Percentiles rank a stretch among this genome's conserved stretches.
phyloP scores from a whole-genome alignment of 2,888 invertebrate species.

The Dioctria rufipes region DNA sequence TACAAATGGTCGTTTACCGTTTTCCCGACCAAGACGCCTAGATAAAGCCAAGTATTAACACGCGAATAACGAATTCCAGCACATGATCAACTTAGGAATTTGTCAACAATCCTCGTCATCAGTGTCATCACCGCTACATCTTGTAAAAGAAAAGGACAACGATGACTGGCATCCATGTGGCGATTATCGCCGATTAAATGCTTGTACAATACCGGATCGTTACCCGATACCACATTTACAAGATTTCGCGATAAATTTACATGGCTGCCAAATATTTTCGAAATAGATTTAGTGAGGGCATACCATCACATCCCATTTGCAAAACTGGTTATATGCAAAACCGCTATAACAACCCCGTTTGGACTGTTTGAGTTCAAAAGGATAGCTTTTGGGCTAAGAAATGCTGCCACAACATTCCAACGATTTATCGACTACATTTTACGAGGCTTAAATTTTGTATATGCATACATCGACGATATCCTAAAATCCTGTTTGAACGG shows the following conservation, averaged over 20 bases:
- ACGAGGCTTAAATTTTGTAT: conserved; percentile 59
- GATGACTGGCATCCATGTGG: conserved; percentile 45
- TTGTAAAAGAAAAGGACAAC: conserved; percentile 60
- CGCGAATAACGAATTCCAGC: too few species aligned
- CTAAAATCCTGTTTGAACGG: conserved; percentile 57
- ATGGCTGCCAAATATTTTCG: conserved; percentile 57
- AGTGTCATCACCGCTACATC: too few species aligned
- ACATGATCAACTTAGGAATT: conserved; percentile 56
- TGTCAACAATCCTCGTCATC: conserved; percentile 61
- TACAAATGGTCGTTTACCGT: too few species aligned
- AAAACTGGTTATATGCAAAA: conserved; percentile 64
- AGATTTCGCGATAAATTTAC: conserved; percentile 21
- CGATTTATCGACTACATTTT: conserved; percentile 61
- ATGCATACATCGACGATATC: conserved; percentile 62
- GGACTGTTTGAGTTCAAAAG: conserved; percentile 64
- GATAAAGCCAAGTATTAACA: too few species aligned
- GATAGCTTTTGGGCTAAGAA: conserved; percentile 64
- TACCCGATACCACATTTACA: conserved; percentile 45
- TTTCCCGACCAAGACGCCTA: too few species aligned
- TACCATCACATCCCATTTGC: conserved; percentile 66
- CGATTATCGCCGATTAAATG: conserved; percentile 31
- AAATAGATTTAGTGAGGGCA: conserved; percentile 62
- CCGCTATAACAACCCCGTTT: conserved; percentile 65
- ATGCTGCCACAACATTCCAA: conserved; percentile 52
- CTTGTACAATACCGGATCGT: conserved; percentile 18